Evolutionary conservation across 2,888 invertebrate species (phyloP), one percentile per base, ranked within the genome.

Genomic region (Pherbina coryleti): DNA sequence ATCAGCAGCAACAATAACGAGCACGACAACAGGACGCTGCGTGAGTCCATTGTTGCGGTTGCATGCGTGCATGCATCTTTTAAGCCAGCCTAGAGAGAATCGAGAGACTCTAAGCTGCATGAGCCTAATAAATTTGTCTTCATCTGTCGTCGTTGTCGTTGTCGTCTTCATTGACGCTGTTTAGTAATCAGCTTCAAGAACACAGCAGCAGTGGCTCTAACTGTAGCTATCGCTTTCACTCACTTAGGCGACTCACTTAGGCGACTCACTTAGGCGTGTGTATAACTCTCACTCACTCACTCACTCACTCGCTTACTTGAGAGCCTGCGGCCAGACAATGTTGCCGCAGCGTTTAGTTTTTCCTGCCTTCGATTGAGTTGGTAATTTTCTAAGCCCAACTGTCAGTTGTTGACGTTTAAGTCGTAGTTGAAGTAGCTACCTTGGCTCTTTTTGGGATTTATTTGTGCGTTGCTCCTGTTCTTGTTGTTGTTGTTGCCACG

Each of bases 101-200:
- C 55, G 8, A 22, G 8, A 22, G 55, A 19, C 19, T n/a, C 19
- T 22, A 55, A 19, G 8, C 55, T 34, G 66, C 31, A 11, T 57
- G 60, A 28, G 53, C 53, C 66, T 75, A 53, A 75, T 80, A 82
- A 81, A 81, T 82, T 79, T 80, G 81, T 81, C 81, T 80, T 82
- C 81, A 82, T 80, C 81, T 81, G 81, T 81, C 79, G 80, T 77
- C 78, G 78, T 78, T 77, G 73, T 73, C 31, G 73, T 19, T 51
- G 34, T 44, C 44, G 22, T 44, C 67, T 22, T n/a, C 64, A 28
- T n/a, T 64, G 34, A n/a, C 17, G 34, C 14, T 64, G 37, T 44
- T 44, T 22, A 5, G 14, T 44, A 44, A 44, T 11, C 44, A 44
- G 44, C 44, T 14, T 44, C 2, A 11, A 37, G 14, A 44, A 44